These are phyloP conservation scores for Cyclura pinguis DNA, from an alignment of 2,797 vertebrate species.

Conservation along the genomic window DNA sequence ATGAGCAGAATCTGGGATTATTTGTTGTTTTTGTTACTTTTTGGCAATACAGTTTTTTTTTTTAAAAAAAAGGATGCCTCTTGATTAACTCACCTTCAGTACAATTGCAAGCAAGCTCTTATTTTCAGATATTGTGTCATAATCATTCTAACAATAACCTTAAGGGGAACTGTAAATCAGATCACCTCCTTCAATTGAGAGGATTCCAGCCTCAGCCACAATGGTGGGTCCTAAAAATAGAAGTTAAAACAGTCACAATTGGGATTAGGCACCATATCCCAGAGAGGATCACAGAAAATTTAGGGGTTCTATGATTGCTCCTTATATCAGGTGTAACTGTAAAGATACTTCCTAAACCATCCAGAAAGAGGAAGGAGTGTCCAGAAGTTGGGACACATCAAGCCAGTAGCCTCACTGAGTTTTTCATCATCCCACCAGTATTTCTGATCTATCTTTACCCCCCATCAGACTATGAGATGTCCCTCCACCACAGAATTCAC, in stretches of 20 bases:
- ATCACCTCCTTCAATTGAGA: not conserved
- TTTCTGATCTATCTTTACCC: not conserved
- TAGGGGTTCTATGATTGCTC: not conserved
- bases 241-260: not conserved
- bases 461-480: too few species aligned
- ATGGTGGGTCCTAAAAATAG: not conserved
- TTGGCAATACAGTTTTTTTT: slow-evolving; percentile 60
- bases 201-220: not conserved
- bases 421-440: not conserved
- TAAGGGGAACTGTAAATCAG: not conserved
- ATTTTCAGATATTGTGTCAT: slow-evolving; percentile 2
- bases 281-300: not conserved
- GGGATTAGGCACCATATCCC: not conserved
- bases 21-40: not conserved
- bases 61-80: not conserved
- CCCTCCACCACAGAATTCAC: too few species aligned
- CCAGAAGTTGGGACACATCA: not conserved
- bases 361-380: too few species aligned
- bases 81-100: slow-evolving; percentile 1
- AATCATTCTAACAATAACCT: not conserved
- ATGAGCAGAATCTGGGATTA: slow-evolving; percentile 62
- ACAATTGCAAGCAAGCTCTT: slow-evolving; percentile 23
- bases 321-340: not conserved
- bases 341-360: not conserved
- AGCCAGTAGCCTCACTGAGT: not conserved